Evolutionary conservation across 1,140 invertebrate species (phyloP).

Genomic region (Aphis craccivora): DNA sequence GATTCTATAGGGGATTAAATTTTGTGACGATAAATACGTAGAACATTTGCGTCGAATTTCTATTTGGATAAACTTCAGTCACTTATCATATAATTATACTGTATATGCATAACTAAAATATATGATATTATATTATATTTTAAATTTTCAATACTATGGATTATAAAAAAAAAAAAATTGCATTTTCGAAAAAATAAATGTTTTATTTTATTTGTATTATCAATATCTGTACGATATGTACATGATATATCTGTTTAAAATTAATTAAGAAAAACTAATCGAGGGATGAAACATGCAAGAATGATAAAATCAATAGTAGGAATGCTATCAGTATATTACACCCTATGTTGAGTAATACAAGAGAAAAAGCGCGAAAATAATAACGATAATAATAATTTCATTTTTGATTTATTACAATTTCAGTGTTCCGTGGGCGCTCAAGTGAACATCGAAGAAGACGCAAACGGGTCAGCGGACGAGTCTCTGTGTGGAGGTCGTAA

Average conservation of each 20-base stretch:
- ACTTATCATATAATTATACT: too few relatives aligned
- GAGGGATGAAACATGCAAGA: neutral
- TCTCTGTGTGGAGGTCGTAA: neutral
- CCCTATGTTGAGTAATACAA: neutral
- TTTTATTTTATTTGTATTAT: neutral
- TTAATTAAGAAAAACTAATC: neutral
- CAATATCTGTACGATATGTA: too few relatives aligned
- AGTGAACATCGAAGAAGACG: constrained; percentile 48
- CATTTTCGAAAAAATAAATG: neutral
- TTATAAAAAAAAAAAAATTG: neutral
- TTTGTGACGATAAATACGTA: too few relatives aligned
- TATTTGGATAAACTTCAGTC: too few relatives aligned
- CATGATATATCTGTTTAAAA: too few relatives aligned
- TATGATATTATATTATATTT: neutral
- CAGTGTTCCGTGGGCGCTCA: constrained; percentile 52
- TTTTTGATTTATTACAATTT: neutral
- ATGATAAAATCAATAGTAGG: neutral
- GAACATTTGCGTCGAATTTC: too few relatives aligned
- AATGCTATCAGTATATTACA: too few relatives aligned
- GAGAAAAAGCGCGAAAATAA: neutral
- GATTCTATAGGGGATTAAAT: too few relatives aligned
- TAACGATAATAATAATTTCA: neutral
- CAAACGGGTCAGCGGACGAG: constrained; percentile 43
- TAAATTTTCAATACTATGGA: neutral
- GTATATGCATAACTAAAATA: too few relatives aligned